Evolutionary conservation across 2,888 invertebrate genomes (phyloP), one percentile per base, ranked within the genome.

Genomic region (Lasius platythorax): DNA sequence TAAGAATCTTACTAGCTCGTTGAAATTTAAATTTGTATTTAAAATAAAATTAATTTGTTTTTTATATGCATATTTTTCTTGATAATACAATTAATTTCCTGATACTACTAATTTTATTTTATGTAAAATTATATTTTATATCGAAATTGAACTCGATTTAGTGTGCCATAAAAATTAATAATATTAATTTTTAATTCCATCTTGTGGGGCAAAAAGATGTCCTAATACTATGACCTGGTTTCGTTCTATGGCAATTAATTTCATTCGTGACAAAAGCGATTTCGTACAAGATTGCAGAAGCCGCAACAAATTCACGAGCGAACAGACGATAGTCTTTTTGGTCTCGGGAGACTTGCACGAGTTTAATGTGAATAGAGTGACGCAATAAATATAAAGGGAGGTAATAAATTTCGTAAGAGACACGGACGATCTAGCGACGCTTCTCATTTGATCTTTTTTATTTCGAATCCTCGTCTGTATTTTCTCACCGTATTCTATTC

Each of bases 211-310:
- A 61, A 70, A 79, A 43, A 72, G 23, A 72, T 79, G 28, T 70
- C 58, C 46, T 79, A 12, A 46, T 79, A 70, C 18, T 11, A 30
- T 46, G 86, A 64, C 78, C 86, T 58, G 43, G 58, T 86, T 82
- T 76, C n/a, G 58, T 63, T 46, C 64, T 64, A 40, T 74, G 46
- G 46, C 67, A 50, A 40, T 83, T 79, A 82, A 87, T 82, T 76
- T 73, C 37, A 68, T 84, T 81, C 83, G 61, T 75, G 63, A 63
- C 61, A 82, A 68, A 85, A 74, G 43, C 85, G 72, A 79, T 66
- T 85, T 85, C 67, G 67, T 73, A 81, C 79, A 78, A 73, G 37
- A 72, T 12, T 50, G 30, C 9, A 53, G 74, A 83, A 74, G 28
- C 8, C 18, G 53, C 50, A 61, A 56, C 23, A 33, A 50, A 40